Conservation (phyloP, 2,888 invertebrate genomes). For the Zeuzera pyrina region DNA sequence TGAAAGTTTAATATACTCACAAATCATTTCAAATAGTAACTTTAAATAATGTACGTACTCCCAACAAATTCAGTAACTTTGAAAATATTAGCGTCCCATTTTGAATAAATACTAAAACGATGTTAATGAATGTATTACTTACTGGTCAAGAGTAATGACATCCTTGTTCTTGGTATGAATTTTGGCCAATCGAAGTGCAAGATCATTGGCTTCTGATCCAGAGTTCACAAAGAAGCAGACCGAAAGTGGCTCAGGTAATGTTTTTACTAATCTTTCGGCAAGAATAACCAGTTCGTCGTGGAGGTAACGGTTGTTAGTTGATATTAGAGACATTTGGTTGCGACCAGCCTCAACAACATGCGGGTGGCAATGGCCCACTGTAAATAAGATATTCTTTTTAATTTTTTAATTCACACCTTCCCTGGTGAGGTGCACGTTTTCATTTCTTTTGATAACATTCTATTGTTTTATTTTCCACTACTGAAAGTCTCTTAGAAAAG, state of each 20-base stretch:
- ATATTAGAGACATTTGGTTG: slow-evolving; percentile 91
- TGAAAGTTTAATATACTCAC: too few species aligned
- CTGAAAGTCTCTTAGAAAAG: too few species aligned
- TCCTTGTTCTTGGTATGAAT: slow-evolving; percentile 92
- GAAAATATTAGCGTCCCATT: background rate
- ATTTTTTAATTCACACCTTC: too few species aligned
- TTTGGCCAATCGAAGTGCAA: slow-evolving; percentile 92
- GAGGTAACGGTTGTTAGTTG: slow-evolving; percentile 96
- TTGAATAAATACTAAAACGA: too few species aligned
- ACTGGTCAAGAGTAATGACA: slow-evolving; percentile 97
- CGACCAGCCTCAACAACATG: slow-evolving; percentile 92
- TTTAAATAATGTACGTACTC: too few species aligned
- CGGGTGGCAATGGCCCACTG: slow-evolving; percentile 99
- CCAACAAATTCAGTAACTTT: background rate
- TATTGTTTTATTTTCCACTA: too few species aligned
- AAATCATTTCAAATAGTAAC: too few species aligned
- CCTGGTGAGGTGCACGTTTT: too few species aligned
- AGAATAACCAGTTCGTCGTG: slow-evolving; percentile 96
- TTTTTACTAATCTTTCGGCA: slow-evolving; percentile 85
- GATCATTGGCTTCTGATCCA: slow-evolving; percentile 98
- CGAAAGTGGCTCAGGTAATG: slow-evolving; percentile 88
- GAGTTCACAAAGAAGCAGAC: slow-evolving; percentile 98
- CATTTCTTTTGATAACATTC: too few species aligned
- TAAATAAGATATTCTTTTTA: too few species aligned
- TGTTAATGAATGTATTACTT: too few species aligned